Percentiles rank a stretch among this genome's conserved stretches.
These are phyloP conservation scores for Phrynocephalus forsythii DNA, from an alignment of 2,797 vertebrate species.

Conservation along the genomic window DNA sequence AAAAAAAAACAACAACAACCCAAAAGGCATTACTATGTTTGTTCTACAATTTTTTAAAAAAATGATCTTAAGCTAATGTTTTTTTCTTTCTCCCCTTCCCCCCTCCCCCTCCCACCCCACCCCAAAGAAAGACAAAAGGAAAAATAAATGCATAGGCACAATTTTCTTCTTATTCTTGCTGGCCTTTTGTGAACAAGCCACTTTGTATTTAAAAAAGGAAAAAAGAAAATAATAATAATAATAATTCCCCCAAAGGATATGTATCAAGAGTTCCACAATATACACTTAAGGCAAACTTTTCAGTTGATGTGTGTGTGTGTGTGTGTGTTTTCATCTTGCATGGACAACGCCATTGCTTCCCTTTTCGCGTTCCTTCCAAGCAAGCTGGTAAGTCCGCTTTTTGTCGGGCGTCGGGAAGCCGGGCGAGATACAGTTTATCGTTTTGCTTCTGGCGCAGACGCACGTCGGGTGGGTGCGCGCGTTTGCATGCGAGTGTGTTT, in stretches of 20 bases:
- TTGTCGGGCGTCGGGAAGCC: constrained; percentile 62
- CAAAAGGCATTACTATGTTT: constrained; percentile 75
- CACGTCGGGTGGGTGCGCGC: not conserved
- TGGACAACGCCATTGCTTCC: constrained; percentile 61
- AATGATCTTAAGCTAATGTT: constrained; percentile 76
- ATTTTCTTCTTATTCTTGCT: constrained; percentile 72
- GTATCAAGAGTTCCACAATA: constrained; percentile 67
- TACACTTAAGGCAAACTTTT: constrained; percentile 80
- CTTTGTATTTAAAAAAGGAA: constrained; percentile 13
- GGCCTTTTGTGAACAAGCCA: constrained; percentile 75
- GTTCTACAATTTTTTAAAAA: constrained; percentile 75
- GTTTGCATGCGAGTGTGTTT: constrained; percentile 5
- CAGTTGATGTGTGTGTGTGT: constrained; percentile 18
- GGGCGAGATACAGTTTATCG: constrained; percentile 48
- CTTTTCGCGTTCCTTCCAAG: constrained; percentile 57
- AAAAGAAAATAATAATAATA: no score
- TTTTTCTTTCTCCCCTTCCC: constrained; percentile 39
- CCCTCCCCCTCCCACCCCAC: not conserved
- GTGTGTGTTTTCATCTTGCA: constrained; percentile 21
- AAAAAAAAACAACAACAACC: constrained; percentile 64
- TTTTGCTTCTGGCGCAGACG: constrained; percentile 60
- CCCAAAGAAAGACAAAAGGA: constrained; percentile 42
- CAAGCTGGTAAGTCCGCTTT: constrained; percentile 55
- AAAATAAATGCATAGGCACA: constrained; percentile 81
- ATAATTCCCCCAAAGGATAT: constrained; percentile 52